A percentile compares a stretch with the other conserved stretches of the same genome.
phyloP scores from a whole-genome alignment of 2,113 vertebrate genomes.

The Acrocephalus arundinaceus region DNA sequence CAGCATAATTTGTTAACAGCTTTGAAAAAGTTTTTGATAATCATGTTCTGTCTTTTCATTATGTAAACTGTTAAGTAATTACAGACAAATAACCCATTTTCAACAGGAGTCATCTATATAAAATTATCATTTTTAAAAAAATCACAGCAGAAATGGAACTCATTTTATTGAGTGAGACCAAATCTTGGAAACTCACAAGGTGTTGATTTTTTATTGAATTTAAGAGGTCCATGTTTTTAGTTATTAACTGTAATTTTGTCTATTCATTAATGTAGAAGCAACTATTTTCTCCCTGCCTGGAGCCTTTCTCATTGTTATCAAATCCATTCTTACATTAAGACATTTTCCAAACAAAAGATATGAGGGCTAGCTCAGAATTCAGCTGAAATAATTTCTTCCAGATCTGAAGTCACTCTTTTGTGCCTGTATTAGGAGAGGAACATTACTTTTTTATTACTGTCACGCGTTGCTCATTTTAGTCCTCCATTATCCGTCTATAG shows the following conservation, averaged over 20 bases:
- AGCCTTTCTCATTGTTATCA: background rate
- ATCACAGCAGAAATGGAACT: background rate
- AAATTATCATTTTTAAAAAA: background rate
- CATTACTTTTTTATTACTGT: background rate
- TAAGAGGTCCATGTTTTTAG: background rate
- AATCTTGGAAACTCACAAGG: background rate
- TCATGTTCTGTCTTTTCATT: background rate
- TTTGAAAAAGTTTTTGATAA: background rate
- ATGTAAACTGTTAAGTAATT: background rate
- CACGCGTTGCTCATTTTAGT: background rate
- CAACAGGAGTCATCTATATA: background rate
- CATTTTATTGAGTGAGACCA: background rate
- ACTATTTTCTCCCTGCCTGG: background rate
- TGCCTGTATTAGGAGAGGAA: background rate
- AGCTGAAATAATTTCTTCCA: constrained; percentile 5
- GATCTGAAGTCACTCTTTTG: background rate
- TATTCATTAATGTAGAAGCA: background rate
- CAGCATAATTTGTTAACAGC: background rate
- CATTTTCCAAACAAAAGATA: constrained; percentile 11
- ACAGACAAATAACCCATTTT: background rate
- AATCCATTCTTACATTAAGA: background rate
- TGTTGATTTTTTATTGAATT: background rate
- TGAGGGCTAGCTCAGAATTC: background rate
- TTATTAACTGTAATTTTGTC: constrained; percentile 1
- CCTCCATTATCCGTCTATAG: background rate